Conservation (phyloP, 92 coral and sea anemone species). For the Porites rus region DNA sequence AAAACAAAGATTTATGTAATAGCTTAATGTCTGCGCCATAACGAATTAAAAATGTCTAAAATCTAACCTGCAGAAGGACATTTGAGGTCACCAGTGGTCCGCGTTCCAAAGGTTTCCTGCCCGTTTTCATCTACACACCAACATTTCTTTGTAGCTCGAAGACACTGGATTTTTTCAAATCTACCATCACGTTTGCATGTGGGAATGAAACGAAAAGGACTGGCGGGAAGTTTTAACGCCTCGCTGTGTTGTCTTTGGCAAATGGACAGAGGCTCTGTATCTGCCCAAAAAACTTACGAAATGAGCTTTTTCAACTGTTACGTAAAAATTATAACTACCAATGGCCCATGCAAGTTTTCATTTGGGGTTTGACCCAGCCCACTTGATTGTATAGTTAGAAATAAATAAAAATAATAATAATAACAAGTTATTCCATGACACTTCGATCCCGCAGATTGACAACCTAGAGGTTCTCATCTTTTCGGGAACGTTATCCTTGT, state of each 20-base stretch:
- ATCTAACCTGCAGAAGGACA: slow-evolving; percentile 78
- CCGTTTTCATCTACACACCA: slow-evolving; percentile 93
- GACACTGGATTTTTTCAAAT: slow-evolving; percentile 91
- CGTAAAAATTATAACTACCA: background rate
- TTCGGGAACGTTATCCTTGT: too few relatives aligned
- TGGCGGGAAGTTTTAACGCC: slow-evolving; percentile 45
- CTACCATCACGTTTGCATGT: slow-evolving; percentile 81
- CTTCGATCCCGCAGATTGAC: too few relatives aligned
- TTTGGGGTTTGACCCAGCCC: background rate
- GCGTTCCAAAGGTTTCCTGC: slow-evolving; percentile 72
- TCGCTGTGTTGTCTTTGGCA: slow-evolving; percentile 74
- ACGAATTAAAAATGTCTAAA: background rate
- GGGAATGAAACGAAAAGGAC: slow-evolving; percentile 55
- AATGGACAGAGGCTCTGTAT: slow-evolving; percentile 53
- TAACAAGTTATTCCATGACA: too few relatives aligned
- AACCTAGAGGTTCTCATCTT: too few relatives aligned
- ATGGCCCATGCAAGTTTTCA: background rate
- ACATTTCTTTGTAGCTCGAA: slow-evolving; percentile 61
- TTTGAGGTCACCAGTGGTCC: slow-evolving; percentile 66
- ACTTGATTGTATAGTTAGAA: background rate
- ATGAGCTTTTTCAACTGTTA: background rate
- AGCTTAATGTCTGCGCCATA: background rate
- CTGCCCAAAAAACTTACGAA: background rate
- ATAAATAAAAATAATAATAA: too few relatives aligned
- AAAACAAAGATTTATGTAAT: too few relatives aligned